Evolutionary conservation across 2,797 vertebrate genomes (phyloP).

Genomic region (Melanotaenia trifasciata): DNA sequence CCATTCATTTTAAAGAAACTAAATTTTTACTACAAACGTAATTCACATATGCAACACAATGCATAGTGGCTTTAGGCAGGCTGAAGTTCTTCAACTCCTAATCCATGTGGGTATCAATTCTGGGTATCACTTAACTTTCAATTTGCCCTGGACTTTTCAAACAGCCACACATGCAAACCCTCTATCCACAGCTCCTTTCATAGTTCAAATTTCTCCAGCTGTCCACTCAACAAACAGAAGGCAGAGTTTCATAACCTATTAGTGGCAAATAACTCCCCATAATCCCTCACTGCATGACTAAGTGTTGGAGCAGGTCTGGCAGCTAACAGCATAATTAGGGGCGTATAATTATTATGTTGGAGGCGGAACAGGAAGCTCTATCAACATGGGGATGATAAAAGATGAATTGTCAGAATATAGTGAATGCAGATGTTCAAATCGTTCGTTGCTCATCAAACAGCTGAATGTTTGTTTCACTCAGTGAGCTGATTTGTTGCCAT

Average conservation of each 20-base stretch:
- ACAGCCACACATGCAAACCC: slow-evolving; percentile 33
- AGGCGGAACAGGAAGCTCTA: slow-evolving; percentile 68
- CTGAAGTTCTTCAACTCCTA: slow-evolving; percentile 12
- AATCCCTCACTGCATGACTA: slow-evolving; percentile 69
- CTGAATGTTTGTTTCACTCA: slow-evolving; percentile 40
- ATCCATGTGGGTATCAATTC: slow-evolving; percentile 18
- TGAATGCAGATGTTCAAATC: slow-evolving; percentile 50
- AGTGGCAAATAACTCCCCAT: slow-evolving; percentile 61
- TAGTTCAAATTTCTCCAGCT: slow-evolving; percentile 73
- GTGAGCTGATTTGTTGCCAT: slow-evolving; percentile 53
- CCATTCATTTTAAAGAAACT: not conserved
- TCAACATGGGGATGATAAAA: slow-evolving; percentile 59
- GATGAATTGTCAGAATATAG: slow-evolving; percentile 56
- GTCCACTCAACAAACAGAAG: slow-evolving; percentile 70
- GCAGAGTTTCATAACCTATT: slow-evolving; percentile 72
- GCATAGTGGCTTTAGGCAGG: not conserved
- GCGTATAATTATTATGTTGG: slow-evolving; percentile 69
- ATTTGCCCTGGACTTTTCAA: slow-evolving; percentile 49
- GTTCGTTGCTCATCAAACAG: slow-evolving; percentile 27
- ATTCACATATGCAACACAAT: not conserved
- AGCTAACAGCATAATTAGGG: slow-evolving; percentile 65
- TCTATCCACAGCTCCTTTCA: slow-evolving; percentile 30
- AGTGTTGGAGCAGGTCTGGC: slow-evolving; percentile 63
- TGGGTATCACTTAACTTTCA: slow-evolving; percentile 32
- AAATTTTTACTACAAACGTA: not conserved